Conservation (phyloP, 2,113 vertebrate species). For the Pholis gunnellus region DNA sequence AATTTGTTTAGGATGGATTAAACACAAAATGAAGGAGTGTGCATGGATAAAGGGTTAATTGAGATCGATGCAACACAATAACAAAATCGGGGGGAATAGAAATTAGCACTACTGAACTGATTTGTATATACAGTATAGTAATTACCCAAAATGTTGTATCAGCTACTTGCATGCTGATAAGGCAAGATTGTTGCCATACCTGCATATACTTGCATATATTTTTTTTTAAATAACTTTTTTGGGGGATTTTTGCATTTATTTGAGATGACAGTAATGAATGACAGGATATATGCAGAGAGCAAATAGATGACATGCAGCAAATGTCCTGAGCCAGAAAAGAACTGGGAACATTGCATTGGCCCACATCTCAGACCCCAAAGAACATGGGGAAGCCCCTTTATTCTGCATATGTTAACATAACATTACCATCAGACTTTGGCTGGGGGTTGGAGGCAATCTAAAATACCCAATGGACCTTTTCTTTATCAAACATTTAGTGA, state of each 20-base stretch:
- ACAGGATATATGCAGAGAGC: background rate
- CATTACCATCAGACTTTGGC: background rate
- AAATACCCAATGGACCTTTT: background rate
- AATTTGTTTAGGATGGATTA: conserved; percentile 40
- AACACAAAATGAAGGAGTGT: conserved; percentile 33
- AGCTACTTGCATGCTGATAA: background rate
- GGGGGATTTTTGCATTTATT: background rate
- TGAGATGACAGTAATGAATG: background rate
- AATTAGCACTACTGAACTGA: background rate
- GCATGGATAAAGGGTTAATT: conserved; percentile 29
- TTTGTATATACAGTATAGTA: background rate
- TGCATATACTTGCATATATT: background rate
- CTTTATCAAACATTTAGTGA: background rate
- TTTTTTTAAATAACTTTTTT: background rate
- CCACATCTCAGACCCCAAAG: background rate
- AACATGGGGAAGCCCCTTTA: background rate
- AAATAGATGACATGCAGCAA: background rate
- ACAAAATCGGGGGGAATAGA: conserved; percentile 4
- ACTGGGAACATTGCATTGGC: background rate
- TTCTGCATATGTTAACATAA: background rate
- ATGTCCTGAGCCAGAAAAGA: background rate
- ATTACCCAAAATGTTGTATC: background rate
- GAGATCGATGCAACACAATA: conserved; percentile 14
- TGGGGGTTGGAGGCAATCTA: background rate
- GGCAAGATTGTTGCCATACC: background rate